These are phyloP conservation scores for Archips crataeganus DNA, from an alignment of 2,888 invertebrate species.

Conservation along the genomic window DNA sequence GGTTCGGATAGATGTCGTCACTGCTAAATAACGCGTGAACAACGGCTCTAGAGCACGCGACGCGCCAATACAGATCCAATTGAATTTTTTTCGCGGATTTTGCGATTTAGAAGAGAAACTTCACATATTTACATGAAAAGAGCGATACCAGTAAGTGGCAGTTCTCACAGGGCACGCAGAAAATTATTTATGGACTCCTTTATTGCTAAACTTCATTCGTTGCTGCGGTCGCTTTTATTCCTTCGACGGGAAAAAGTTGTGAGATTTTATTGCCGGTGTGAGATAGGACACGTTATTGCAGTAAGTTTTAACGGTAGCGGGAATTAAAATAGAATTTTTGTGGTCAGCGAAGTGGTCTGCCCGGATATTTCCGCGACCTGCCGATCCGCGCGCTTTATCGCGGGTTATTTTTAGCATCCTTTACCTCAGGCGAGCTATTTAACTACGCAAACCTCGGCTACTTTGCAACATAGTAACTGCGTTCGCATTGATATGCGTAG, in stretches of 20 bases:
- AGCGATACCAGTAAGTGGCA: constrained; percentile 70
- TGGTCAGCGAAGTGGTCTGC: constrained; percentile 62
- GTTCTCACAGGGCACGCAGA: constrained; percentile 75
- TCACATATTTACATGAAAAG: constrained; percentile 65
- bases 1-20: constrained; percentile 57
- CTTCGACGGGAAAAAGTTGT: constrained; percentile 82
- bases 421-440: constrained; percentile 49
- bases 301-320: constrained; percentile 75
- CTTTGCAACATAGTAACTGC: constrained; percentile 26
- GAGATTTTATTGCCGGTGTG: constrained; percentile 83
- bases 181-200: constrained; percentile 83
- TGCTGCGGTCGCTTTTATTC: constrained; percentile 84
- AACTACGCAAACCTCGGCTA: constrained; percentile 14
- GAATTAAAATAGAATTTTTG: constrained; percentile 80
- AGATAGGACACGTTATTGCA: constrained; percentile 84
- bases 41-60: constrained; percentile 34
- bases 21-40: constrained; percentile 70
- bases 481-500: constrained; percentile 21
- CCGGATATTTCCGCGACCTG: constrained; percentile 51
- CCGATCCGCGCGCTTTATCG: constrained; percentile 43
- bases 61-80: constrained; percentile 46
- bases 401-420: constrained; percentile 49
- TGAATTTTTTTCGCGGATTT: constrained; percentile 48
- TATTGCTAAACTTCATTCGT: constrained; percentile 85
- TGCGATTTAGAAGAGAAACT: constrained; percentile 53